Evolutionary conservation across 2,113 vertebrate species (phyloP).

Genomic region (Castor canadensis): DNA sequence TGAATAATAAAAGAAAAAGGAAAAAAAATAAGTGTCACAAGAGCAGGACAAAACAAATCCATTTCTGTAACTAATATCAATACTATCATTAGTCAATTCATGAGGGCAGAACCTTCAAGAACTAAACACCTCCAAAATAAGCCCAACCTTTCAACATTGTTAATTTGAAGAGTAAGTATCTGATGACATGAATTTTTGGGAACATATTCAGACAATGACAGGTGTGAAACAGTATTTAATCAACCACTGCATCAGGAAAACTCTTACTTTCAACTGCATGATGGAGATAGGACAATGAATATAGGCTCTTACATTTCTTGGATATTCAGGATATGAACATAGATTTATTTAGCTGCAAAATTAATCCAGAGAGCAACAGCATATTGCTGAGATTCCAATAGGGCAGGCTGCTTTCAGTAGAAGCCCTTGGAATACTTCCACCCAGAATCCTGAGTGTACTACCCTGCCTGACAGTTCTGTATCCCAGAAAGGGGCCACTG

Average conservation of each 20-base stretch:
- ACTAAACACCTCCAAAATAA: background rate
- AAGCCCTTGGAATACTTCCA: too few species aligned
- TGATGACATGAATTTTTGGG: background rate
- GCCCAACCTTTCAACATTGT: background rate
- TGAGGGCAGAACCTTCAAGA: too few species aligned
- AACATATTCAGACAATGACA: background rate
- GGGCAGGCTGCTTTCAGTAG: background rate
- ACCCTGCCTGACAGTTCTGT: too few species aligned
- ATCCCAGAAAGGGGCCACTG: too few species aligned
- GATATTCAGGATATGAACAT: background rate
- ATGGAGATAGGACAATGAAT: background rate
- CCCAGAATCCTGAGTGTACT: too few species aligned
- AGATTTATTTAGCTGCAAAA: background rate
- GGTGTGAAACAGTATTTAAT: background rate
- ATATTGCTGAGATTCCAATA: background rate
- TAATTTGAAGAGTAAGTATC: background rate
- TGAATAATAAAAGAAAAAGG: too few species aligned
- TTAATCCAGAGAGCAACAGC: background rate
- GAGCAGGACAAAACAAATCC: background rate
- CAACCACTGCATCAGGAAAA: background rate
- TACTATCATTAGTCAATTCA: too few species aligned
- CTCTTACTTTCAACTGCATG: background rate
- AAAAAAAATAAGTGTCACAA: too few species aligned
- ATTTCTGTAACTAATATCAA: background rate
- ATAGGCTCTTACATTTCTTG: background rate